Percentiles rank a stretch among this genome's conserved stretches.
Evolutionary conservation across 2,888 invertebrate species (phyloP).

Genomic region (Odontothrips loti): DNA sequence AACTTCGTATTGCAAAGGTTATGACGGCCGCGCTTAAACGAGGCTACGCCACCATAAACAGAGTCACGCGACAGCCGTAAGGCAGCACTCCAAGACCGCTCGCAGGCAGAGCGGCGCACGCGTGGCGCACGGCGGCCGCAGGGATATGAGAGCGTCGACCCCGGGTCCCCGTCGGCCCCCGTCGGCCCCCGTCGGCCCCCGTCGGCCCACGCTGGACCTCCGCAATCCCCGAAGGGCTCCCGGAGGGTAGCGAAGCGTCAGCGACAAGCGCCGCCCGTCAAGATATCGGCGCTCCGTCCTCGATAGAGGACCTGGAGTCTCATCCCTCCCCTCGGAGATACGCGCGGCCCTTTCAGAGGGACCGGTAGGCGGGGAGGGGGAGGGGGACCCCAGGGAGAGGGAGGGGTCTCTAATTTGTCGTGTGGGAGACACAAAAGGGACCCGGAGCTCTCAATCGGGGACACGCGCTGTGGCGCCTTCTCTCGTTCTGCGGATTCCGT

Average conservation of each 20-base stretch:
- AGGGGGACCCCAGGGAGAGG: neutral
- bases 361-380: neutral
- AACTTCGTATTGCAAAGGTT: too few relatives aligned
- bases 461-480: neutral
- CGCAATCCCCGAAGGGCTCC: neutral
- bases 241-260: neutral
- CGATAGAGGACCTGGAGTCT: too few relatives aligned
- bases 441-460: neutral
- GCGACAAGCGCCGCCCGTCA: neutral
- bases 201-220: neutral
- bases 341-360: neutral
- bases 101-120: too few relatives aligned
- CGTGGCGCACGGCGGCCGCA: neutral
- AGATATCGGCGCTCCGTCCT: too few relatives aligned
- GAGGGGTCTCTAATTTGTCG: neutral
- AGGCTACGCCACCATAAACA: too few relatives aligned
- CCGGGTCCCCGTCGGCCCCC: neutral
- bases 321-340: too few relatives aligned
- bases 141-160: neutral
- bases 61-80: too few relatives aligned
- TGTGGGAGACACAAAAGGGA: neutral
- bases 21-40: too few relatives aligned
- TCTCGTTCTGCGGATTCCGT: conserved; percentile 7
- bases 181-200: neutral
- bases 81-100: too few relatives aligned